phyloP scores from a whole-genome alignment of 2,888 invertebrate genomes.

The Drosophila austrosaltans region DNA sequence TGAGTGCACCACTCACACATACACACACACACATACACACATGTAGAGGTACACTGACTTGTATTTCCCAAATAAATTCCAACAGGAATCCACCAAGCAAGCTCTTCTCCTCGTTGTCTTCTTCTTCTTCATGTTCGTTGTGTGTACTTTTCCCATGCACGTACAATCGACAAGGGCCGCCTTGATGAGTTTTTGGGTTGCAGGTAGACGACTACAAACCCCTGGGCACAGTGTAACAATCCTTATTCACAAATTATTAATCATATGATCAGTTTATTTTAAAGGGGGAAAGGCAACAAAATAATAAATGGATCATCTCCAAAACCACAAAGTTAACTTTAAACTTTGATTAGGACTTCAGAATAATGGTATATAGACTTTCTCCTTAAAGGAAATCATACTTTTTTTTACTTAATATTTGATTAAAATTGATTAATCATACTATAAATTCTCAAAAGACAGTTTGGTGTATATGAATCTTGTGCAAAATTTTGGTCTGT shows the following conservation, averaged over 20 bases:
- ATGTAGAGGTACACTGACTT: conserved; percentile 19
- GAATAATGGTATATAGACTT: too few relatives aligned
- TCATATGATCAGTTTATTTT: not conserved
- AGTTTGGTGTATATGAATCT: too few relatives aligned
- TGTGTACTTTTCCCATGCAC: conserved; percentile 82
- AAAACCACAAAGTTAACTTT: too few relatives aligned
- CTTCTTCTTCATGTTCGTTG: conserved; percentile 40
- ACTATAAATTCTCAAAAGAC: too few relatives aligned
- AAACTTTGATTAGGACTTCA: too few relatives aligned
- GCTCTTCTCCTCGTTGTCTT: conserved; percentile 1
- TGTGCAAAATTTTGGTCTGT: too few relatives aligned
- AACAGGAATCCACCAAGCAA: conserved; percentile 80
- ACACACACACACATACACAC: conserved; percentile 39
- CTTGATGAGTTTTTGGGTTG: conserved; percentile 72
- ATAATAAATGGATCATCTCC: too few relatives aligned
- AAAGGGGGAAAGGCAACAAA: too few relatives aligned
- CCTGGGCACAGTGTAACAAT: conserved; percentile 54
- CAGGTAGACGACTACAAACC: conserved; percentile 67
- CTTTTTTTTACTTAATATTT: too few relatives aligned
- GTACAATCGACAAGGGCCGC: conserved; percentile 80
- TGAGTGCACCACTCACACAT: conserved; percentile 75
- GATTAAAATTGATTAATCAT: too few relatives aligned
- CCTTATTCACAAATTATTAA: not conserved
- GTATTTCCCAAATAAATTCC: conserved; percentile 82
- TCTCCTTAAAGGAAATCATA: too few relatives aligned